Evolutionary conservation across 2,113 vertebrate genomes (phyloP).

Genomic region (Taxidea taxus): DNA sequence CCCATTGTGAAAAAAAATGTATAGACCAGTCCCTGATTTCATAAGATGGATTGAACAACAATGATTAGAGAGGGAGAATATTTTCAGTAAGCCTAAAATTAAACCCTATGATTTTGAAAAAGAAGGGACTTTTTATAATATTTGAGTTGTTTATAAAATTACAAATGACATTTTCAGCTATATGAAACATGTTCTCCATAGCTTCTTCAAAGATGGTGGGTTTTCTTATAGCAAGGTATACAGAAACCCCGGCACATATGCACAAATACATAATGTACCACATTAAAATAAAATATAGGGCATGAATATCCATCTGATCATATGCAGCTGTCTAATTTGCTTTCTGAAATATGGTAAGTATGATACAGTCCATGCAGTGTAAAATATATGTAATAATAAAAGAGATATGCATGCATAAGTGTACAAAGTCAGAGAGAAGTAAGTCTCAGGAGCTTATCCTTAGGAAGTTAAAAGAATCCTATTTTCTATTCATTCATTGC

Average conservation of each 20-base stretch:
- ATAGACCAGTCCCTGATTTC: not conserved
- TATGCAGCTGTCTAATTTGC: constrained; percentile 47
- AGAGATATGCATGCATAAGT: constrained; percentile 36
- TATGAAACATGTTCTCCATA: not conserved
- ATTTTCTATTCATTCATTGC: constrained; percentile 54
- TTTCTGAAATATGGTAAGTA: constrained; percentile 20
- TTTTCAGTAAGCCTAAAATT: constrained; percentile 16
- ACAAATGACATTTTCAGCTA: not conserved
- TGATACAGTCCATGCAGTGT: constrained; percentile 20
- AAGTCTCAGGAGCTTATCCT: constrained; percentile 48
- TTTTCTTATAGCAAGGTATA: not conserved
- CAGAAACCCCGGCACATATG: not conserved
- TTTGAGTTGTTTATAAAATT: not conserved
- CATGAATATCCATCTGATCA: not conserved
- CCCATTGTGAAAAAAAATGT: not conserved
- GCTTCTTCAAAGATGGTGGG: not conserved
- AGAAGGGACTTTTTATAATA: not conserved
- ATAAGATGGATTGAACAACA: not conserved
- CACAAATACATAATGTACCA: not conserved
- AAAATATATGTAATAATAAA: constrained; percentile 66
- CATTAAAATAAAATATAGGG: constrained; percentile 40
- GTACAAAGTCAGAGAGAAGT: constrained; percentile 59
- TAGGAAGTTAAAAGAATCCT: constrained; percentile 65
- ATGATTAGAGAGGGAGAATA: not conserved
- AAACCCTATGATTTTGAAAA: not conserved